Base-by-base conservation (phyloP, 2,888 invertebrate genomes). In the Tinea trinotella region DNA sequence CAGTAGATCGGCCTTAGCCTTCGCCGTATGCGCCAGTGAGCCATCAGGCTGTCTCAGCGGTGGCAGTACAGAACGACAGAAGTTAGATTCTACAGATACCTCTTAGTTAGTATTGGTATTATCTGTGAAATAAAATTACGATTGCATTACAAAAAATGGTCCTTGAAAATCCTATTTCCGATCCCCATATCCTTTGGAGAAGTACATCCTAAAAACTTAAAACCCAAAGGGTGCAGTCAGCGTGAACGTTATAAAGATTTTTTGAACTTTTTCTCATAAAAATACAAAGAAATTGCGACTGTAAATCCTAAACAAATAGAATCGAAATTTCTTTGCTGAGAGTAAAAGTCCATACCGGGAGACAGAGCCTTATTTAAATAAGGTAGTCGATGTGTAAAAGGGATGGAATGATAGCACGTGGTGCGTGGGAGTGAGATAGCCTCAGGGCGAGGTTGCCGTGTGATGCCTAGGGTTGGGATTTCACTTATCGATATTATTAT, bases 351-450 rank as follows among this genome's bases (percentile, higher is more conserved):
- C 55, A 62, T 62, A 65, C 70, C 70, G 71, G 69, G 70, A 68
- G 68, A 67, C 69, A 71, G 74, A 81, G 70, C 76, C 74, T 78
- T 82, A 84, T 84, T 84, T 84, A 84, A 84, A 84, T 84, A 82
- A 83, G 81, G 81, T 80, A 83, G 82, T 78, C 72, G 62, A 67
- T 66, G 81, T 68, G 73, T 57, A 74, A 80, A 65, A 62, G 73
- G 65, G 80, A 76, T 58, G 61, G 64, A 6, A 7, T 12, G 13
- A 53, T 56, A 56, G 58, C 62, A 62, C 56, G 58, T 71, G 71
- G 70, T 68, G 68, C 61, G 71, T 60, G 60, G 54, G 67, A 78
- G 65, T 66, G 66, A 67, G 80, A 75, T 60, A 63, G 61, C 50
- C 68, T 73, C 65, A n/a, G 50, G 57, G 70, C 71, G 70, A 74